phyloP scores from a whole-genome alignment of 2,888 invertebrate species.

The Boloria euphrosyne region DNA sequence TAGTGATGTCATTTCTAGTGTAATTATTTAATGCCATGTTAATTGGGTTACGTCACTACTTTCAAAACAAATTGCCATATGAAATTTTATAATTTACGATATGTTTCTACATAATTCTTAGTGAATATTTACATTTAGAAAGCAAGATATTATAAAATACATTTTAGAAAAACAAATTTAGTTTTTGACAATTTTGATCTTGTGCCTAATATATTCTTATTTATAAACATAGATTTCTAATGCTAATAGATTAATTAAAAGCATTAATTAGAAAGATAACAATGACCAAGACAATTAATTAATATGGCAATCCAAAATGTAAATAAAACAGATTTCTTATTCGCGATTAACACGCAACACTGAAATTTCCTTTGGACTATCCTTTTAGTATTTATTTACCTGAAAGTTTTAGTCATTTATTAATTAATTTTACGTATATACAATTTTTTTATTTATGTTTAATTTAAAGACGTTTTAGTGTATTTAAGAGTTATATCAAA shows the following conservation, averaged over 20 bases:
- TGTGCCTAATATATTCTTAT: too few relatives aligned
- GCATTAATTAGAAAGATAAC: neutral
- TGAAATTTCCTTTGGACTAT: constrained; percentile 8
- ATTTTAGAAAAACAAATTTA: constrained; percentile 3
- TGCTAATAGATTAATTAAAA: neutral
- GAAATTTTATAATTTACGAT: constrained; percentile 5
- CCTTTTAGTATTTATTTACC: constrained; percentile 1
- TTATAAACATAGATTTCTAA: neutral
- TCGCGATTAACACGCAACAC: constrained; percentile 18
- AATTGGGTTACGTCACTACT: constrained; percentile 36
- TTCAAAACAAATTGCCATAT: constrained; percentile 27
- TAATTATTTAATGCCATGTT: constrained; percentile 23
- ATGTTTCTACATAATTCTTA: neutral
- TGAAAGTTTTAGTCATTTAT: neutral
- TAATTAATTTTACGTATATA: neutral
- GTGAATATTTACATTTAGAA: constrained; percentile 10
- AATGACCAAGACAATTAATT: neutral
- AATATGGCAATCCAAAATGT: neutral
- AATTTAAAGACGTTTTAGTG: neutral
- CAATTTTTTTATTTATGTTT: neutral
- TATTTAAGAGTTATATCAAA: neutral
- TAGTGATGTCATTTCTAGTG: constrained; percentile 30
- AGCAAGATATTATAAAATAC: neutral
- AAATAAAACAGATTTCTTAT: constrained; percentile 19
- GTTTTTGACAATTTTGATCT: too few relatives aligned